Percentiles rank a stretch among this genome's conserved stretches.
Evolutionary conservation across 2,113 vertebrate species (phyloP).

Genomic region (Takifugu bimaculatus): DNA sequence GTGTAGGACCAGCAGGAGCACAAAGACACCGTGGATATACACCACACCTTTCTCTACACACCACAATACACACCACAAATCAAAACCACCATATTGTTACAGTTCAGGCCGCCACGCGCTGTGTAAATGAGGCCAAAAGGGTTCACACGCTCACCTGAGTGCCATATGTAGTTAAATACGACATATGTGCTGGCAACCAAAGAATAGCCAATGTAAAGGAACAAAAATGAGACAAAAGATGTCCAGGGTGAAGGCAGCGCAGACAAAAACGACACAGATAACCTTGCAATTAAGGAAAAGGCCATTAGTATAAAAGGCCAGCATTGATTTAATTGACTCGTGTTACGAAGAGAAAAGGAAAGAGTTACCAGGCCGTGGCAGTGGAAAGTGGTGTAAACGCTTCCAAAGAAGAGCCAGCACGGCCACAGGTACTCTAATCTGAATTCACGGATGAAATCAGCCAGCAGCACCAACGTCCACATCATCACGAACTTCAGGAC

Average conservation of each 20-base stretch:
- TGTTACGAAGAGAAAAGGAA: too few species aligned
- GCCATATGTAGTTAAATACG: slow-evolving; percentile 81
- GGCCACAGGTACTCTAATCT: slow-evolving; percentile 82
- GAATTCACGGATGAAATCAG: slow-evolving; percentile 79
- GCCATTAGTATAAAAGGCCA: background rate
- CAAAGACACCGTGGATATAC: slow-evolving; percentile 77
- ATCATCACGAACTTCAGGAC: slow-evolving; percentile 78
- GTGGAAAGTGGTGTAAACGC: slow-evolving; percentile 81
- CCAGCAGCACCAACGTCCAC: slow-evolving; percentile 79
- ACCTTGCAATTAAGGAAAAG: slow-evolving; percentile 66
- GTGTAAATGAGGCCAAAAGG: background rate
- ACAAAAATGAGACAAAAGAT: slow-evolving; percentile 82
- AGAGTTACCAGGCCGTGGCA: slow-evolving; percentile 78
- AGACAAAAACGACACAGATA: slow-evolving; percentile 79
- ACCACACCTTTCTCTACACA: slow-evolving; percentile 77
- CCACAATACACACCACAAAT: too few species aligned
- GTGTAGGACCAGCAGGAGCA: slow-evolving; percentile 81
- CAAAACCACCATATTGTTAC: too few species aligned
- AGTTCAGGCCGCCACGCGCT: too few species aligned
- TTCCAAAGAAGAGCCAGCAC: slow-evolving; percentile 81
- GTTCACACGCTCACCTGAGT: slow-evolving; percentile 71
- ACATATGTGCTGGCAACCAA: slow-evolving; percentile 81
- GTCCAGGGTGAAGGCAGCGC: slow-evolving; percentile 79
- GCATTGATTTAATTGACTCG: background rate
- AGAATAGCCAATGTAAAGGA: slow-evolving; percentile 81